A percentile compares a stretch with the other conserved stretches of the same genome.
Conservation (phyloP, 2,113 vertebrate species). For the Oncorhynchus keta region DNA sequence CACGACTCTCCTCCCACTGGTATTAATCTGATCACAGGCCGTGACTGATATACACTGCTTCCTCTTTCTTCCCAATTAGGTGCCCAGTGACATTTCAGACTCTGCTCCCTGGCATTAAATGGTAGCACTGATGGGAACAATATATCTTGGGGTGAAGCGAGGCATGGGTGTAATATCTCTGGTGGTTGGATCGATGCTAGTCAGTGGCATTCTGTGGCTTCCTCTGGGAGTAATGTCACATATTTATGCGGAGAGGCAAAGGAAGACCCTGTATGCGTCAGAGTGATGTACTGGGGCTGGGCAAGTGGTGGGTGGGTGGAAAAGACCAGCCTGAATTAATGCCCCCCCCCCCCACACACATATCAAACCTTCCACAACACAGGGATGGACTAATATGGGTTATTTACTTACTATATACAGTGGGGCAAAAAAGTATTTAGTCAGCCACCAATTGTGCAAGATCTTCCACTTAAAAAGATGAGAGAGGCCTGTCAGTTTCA, state of each 20-base stretch:
- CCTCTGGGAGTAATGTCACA: not conserved
- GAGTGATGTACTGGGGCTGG: not conserved
- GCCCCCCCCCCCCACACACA: not conserved
- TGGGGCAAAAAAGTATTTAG: too few relatives aligned
- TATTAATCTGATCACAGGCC: not conserved
- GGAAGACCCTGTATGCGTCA: not conserved
- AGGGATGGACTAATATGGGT: not conserved
- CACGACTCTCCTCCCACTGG: not conserved
- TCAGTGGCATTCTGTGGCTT: not conserved
- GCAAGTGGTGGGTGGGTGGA: not conserved
- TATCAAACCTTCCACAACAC: not conserved
- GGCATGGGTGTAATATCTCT: not conserved
- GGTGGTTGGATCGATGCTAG: not conserved
- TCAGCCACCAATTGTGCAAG: too few relatives aligned
- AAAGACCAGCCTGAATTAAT: not conserved
- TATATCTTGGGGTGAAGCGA: not conserved
- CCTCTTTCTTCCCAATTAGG: not conserved
- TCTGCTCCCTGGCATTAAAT: not conserved
- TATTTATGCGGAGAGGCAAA: not conserved
- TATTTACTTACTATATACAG: too few relatives aligned
- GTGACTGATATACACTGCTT: too few relatives aligned
- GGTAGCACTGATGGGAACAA: not conserved
- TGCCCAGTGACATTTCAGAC: not conserved
- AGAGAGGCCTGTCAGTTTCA: too few relatives aligned
- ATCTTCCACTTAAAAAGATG: too few relatives aligned